phyloP scores from a whole-genome alignment of 2,113 vertebrate species.

The Psilopogon haemacephalus region DNA sequence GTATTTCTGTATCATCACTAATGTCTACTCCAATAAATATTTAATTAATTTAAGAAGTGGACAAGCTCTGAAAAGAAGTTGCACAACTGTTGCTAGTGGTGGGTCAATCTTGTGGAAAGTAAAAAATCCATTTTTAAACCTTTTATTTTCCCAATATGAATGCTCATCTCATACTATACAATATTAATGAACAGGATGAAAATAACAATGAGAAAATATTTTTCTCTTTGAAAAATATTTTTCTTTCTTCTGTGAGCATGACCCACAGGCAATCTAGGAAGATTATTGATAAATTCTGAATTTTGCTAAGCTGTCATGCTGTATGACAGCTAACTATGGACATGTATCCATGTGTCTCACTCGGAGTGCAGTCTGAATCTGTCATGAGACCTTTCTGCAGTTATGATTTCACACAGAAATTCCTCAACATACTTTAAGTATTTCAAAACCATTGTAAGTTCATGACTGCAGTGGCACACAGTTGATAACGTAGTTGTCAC shows the following conservation, averaged over 20 bases:
- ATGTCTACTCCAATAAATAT: not conserved
- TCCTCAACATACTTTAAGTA: not conserved
- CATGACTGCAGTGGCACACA: not conserved
- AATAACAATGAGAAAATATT: not conserved
- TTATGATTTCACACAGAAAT: not conserved
- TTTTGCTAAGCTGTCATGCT: not conserved
- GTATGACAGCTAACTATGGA: not conserved
- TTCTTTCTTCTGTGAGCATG: not conserved
- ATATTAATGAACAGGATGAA: fast-evolving
- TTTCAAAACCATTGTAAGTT: not conserved
- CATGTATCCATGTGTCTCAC: not conserved
- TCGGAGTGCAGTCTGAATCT: not conserved
- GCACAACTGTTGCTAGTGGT: not conserved
- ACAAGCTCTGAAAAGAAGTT: not conserved
- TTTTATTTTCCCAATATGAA: no score
- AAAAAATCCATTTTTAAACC: not conserved
- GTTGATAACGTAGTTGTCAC: not conserved
- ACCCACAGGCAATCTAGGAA: not conserved
- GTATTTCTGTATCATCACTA: not conserved
- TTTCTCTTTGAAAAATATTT: not conserved
- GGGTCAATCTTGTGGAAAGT: not conserved
- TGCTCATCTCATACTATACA: not conserved
- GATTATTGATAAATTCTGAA: not conserved
- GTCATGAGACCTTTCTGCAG: not conserved
- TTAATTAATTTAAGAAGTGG: not conserved